Base-by-base conservation (phyloP, 2,888 invertebrate genomes). In the Phragmatobia fuliginosa region DNA sequence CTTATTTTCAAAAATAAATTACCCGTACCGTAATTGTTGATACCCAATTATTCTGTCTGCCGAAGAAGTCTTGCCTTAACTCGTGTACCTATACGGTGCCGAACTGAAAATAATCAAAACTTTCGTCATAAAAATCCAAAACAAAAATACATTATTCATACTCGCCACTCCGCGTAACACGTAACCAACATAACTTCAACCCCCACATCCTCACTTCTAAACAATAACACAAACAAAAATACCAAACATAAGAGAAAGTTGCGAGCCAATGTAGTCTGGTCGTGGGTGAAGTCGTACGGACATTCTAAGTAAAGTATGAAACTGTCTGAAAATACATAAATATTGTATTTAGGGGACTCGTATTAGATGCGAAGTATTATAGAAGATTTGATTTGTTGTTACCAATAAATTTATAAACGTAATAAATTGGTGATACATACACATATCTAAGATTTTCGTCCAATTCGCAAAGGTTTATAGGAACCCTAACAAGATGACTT, bases 131-230 rank as follows among this genome's bases (percentile, higher is more conserved):
- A 95, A 95, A 95, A 94, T 95, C 94, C 94, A 93, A 95, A 95
- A 95, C 95, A 95, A 95, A 94, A 95, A 94, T 95, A 93, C 94
- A 95, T 95, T 94, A 95, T 95, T 95, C 95, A 95, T 95, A 93
- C 89, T 92, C 88, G 90, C 90, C 88, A 90, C 90, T 92, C 86
- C 88, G 88, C 87, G 90, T 90, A 87, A 86, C 84, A 81, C 74
- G 77, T 80, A 68, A 78, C 94, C 92, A 91, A 68, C 75, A 56
- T 88, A 90, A 74, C 68, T 63, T 77, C 91, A 89, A 28, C 91
- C 83, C 81, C 75, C 74, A 71, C 74, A 76, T 80, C 77, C 81
- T 78, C 77, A 75, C 75, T 73, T 73, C 73, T 82, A 83, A 82
- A 85, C 79, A 83, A 87, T 77, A 85, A 81, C 74, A 83, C 81